Conservation (phyloP, 2,113 vertebrate species). For the Platichthys stellatus region DNA sequence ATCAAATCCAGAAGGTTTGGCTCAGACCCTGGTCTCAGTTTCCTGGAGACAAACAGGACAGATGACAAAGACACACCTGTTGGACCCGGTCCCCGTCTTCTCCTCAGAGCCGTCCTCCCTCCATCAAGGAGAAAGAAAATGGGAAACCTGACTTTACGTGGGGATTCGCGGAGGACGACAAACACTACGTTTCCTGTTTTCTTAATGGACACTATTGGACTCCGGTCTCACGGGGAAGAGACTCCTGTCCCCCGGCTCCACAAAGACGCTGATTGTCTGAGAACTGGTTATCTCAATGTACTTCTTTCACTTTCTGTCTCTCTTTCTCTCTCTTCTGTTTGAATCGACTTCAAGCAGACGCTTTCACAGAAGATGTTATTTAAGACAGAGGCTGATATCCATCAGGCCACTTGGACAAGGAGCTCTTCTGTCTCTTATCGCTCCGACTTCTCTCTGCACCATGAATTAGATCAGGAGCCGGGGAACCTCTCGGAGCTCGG, state of each 20-base stretch:
- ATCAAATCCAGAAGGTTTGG: slow-evolving; percentile 47
- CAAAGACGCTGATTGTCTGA: slow-evolving; percentile 70
- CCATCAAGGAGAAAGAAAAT: slow-evolving; percentile 10
- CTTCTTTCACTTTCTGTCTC: slow-evolving; percentile 22
- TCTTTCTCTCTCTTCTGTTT: slow-evolving; percentile 23
- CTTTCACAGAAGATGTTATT: slow-evolving; percentile 61
- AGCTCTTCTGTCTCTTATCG: slow-evolving; percentile 41
- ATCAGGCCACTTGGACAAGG: slow-evolving; percentile 61
- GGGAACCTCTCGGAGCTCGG: slow-evolving; percentile 19
- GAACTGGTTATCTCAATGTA: slow-evolving; percentile 60
- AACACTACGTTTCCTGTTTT: slow-evolving; percentile 66
- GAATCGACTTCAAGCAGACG: slow-evolving; percentile 39
- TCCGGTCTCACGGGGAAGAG: slow-evolving; percentile 59
- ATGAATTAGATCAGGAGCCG: slow-evolving; percentile 53
- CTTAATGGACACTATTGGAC: slow-evolving; percentile 58
- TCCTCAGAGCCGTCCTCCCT: slow-evolving; percentile 1
- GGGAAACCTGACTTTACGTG: slow-evolving; percentile 1
- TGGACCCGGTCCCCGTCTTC: slow-evolving; percentile 5
- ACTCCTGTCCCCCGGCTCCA: slow-evolving; percentile 45
- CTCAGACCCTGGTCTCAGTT: slow-evolving; percentile 9
- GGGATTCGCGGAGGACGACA: slow-evolving; percentile 31
- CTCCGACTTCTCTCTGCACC: slow-evolving; percentile 28
- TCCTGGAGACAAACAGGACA: slow-evolving; percentile 4
- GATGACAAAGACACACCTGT: slow-evolving; percentile 50
- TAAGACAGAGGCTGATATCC: slow-evolving; percentile 68